Percentiles rank a stretch among this genome's conserved stretches.
Conservation (phyloP, 2,888 invertebrate genomes). For the Xestia sexstrigata region DNA sequence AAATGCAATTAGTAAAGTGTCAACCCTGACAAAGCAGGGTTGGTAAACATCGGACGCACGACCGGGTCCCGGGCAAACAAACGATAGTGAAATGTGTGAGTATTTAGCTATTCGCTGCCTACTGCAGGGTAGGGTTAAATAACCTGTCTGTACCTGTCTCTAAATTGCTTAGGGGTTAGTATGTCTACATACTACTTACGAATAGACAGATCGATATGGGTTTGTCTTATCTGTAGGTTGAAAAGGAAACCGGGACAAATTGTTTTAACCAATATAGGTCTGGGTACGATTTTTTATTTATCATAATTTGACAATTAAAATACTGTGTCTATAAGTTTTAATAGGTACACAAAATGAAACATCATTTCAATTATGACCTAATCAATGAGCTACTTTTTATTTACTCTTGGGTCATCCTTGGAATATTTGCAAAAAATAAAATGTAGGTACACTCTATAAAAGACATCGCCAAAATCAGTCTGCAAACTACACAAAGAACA, state of each 20-base stretch:
- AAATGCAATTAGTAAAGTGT: slow-evolving; percentile 64
- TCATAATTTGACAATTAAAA: too few species aligned
- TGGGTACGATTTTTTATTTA: too few species aligned
- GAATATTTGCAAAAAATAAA: too few species aligned
- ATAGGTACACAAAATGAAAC: too few species aligned
- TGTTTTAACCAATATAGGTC: not conserved
- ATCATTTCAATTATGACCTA: too few species aligned
- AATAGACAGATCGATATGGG: not conserved
- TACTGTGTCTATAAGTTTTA: too few species aligned
- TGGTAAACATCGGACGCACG: slow-evolving; percentile 39
- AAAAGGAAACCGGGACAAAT: not conserved
- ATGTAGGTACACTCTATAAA: too few species aligned
- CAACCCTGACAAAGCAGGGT: slow-evolving; percentile 53
- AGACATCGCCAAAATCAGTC: too few species aligned
- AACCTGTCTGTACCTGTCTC: slow-evolving; percentile 20
- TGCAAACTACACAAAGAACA: too few species aligned
- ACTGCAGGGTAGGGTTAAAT: slow-evolving; percentile 29
- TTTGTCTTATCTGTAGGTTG: not conserved
- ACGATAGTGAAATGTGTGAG: slow-evolving; percentile 1
- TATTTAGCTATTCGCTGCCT: slow-evolving; percentile 39
- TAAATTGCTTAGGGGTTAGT: slow-evolving; percentile 6
- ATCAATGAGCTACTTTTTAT: too few species aligned
- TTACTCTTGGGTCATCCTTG: too few species aligned
- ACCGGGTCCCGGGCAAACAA: slow-evolving; percentile 25
- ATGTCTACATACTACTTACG: too few species aligned